Evolutionary conservation across 1,140 invertebrate genomes (phyloP), one percentile per base, ranked within the genome.

Genomic region (Papilio helenus): DNA sequence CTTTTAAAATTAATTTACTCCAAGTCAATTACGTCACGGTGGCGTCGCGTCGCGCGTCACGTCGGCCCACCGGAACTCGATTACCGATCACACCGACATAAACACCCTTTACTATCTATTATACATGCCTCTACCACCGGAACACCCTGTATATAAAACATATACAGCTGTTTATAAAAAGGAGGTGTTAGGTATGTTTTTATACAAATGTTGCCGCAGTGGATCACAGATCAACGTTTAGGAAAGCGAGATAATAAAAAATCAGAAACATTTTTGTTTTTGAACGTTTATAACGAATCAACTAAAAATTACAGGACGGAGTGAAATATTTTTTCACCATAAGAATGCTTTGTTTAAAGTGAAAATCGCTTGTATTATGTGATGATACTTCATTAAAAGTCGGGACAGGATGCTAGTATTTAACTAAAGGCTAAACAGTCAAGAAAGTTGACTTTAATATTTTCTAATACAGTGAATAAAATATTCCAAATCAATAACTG

Each of bases 1-100:
- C 61, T 68, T 68, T 68, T 68, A 61, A 61, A 61, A 61, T 61
- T 23, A 61, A 61, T 61, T 61, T 61, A 61, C 58, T 61, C 20
- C 14, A 34, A 68, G 14, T 68, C 14, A 68, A 68, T 68, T 29
- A 68, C 61, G 61, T 29, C 3, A 68, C 61, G 23, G 26, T 68
- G 61, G 29, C 61, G 58, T 23, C 9, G n/a, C 2, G 23, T 14
- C 20, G 3, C 23, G 61, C 23, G 61, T 7, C 23, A 29, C 61
- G 10, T 14, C 23, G 58, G 61, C 61, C 58, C 20, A 2, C 58
- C 26, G 23, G 10, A 65, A 65, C 61, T 65, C 26, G 12, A 65
- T 65, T 29, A 65, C 26, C 12, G 23, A 29, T 29, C 61, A 65
- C 23, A 65, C 61, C 23, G 12, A 65, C 61, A 29, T 65, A 10